These are phyloP conservation scores for Oxytorus armatus DNA, from an alignment of 2,888 invertebrate species.

Conservation along the genomic window DNA sequence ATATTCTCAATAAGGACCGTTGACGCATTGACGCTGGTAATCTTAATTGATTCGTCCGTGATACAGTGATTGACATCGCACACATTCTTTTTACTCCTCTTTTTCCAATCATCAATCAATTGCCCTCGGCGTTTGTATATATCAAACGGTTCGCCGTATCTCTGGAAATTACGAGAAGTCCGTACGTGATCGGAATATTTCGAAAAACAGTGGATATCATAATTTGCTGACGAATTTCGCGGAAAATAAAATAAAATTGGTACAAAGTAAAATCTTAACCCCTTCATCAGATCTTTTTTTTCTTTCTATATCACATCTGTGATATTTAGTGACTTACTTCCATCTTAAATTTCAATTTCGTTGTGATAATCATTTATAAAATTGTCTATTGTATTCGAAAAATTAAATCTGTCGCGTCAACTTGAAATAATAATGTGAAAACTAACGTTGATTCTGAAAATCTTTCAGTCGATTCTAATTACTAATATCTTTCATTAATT, in stretches of 20 bases:
- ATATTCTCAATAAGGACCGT: slow-evolving; percentile 42
- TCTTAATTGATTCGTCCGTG: slow-evolving; percentile 73
- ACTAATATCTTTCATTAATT: no score
- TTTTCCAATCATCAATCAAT: slow-evolving; percentile 50
- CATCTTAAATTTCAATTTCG: no score
- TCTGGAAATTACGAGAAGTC: slow-evolving; percentile 12
- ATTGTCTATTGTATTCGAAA: no score
- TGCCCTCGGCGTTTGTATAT: not conserved
- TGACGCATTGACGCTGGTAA: slow-evolving; percentile 65
- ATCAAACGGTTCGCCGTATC: not conserved
- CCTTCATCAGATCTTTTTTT: no score
- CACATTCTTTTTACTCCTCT: slow-evolving; percentile 2
- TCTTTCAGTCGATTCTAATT: no score
- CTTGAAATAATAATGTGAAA: no score
- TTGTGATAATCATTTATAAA: no score
- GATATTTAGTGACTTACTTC: no score
- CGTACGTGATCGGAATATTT: not conserved
- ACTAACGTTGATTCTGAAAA: no score
- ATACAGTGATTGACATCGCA: slow-evolving; percentile 43
- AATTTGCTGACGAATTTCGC: not conserved
- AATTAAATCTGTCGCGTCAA: no score
- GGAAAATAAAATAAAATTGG: not conserved
- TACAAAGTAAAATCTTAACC: no score
- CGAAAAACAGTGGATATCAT: not conserved
- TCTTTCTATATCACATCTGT: no score